A percentile compares a stretch with the other conserved stretches of the same genome.
Conservation (phyloP, 2,797 vertebrate genomes). For the Sebastes hubbsi region DNA sequence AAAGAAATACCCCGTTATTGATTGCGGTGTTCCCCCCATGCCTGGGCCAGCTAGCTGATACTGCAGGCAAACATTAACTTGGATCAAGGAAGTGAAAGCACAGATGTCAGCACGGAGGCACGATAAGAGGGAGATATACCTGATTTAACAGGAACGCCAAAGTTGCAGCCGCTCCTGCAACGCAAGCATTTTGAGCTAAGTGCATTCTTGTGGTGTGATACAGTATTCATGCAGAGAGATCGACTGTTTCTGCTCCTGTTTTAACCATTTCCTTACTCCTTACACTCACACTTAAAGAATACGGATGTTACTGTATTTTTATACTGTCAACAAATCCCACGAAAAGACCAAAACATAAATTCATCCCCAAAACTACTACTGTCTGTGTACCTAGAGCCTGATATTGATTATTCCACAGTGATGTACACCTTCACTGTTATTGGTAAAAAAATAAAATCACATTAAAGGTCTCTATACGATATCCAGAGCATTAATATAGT, state of each 20-base stretch:
- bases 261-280: background rate
- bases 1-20: conserved; percentile 10
- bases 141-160: conserved; percentile 9
- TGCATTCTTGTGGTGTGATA: background rate
- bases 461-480: no score
- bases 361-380: background rate
- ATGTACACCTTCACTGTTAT: background rate
- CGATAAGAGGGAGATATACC: background rate
- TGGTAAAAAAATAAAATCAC: background rate
- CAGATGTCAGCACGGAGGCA: conserved; percentile 18
- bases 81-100: conserved; percentile 29
- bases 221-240: background rate
- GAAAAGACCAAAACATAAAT: background rate
- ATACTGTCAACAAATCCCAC: background rate
- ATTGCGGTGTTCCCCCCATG: background rate
- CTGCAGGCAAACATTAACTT: conserved; percentile 32
- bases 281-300: background rate
- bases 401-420: background rate
- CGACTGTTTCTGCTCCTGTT: background rate
- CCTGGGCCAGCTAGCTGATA: conserved; percentile 9
- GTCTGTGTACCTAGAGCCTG: background rate
- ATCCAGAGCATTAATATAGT: no score
- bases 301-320: background rate
- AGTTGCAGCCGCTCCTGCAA: conserved; percentile 10
- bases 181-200: background rate